These are phyloP conservation scores for Scaptomyza tumidula DNA, from an alignment of 2,888 invertebrate genomes.

Conservation along the genomic window DNA sequence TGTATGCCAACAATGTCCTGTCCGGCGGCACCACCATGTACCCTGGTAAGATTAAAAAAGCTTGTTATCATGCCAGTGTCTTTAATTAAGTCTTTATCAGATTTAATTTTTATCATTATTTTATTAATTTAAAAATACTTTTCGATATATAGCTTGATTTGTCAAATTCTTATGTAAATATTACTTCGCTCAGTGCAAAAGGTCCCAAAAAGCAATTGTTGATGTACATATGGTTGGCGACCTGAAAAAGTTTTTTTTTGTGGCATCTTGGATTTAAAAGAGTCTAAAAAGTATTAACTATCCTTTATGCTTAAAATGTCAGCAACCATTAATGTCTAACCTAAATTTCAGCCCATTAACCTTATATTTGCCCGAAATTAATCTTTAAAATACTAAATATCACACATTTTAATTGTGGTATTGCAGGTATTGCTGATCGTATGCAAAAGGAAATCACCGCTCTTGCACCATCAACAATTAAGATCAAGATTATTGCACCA, in stretches of 20 bases:
- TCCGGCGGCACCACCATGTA: conserved; percentile 96
- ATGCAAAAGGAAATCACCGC: conserved; percentile 96
- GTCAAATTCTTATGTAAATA: too few relatives aligned
- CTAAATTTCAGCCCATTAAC: background rate
- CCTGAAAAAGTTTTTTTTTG: too few relatives aligned
- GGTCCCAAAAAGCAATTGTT: too few relatives aligned
- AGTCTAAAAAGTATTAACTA: too few relatives aligned
- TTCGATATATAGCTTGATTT: background rate
- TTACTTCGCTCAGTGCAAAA: too few relatives aligned
- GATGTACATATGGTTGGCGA: too few relatives aligned
- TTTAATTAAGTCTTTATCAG: background rate
- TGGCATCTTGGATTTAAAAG: too few relatives aligned
- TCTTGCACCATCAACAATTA: conserved; percentile 95
- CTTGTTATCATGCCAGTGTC: background rate
- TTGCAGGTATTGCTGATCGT: conserved; percentile 90
- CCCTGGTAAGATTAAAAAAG: conserved; percentile 86
- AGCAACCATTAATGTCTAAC: background rate
- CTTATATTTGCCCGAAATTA: too few relatives aligned
- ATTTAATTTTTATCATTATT: too few relatives aligned
- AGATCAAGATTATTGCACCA: conserved; percentile 97
- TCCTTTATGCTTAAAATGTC: background rate
- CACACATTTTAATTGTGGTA: background rate
- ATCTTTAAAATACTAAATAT: background rate
- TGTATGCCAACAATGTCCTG: conserved; percentile 96
- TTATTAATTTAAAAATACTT: too few relatives aligned